A percentile compares a stretch with the other conserved stretches of the same genome.
These are phyloP conservation scores for Anolis carolinensis DNA, from an alignment of 2,113 vertebrate species.

Conservation along the genomic window DNA sequence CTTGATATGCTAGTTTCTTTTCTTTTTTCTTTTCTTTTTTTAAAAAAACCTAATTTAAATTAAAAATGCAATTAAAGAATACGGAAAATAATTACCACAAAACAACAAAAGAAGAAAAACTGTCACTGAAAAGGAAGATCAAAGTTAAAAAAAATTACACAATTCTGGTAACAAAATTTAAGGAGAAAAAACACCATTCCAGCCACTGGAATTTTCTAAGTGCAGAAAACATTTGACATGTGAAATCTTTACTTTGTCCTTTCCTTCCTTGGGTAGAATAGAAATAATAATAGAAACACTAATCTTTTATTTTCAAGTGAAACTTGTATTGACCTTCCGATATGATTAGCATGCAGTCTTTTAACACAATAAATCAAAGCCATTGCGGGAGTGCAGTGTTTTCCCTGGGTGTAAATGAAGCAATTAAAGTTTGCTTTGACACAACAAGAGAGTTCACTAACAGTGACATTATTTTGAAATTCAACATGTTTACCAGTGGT, in stretches of 20 bases:
- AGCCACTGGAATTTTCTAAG: background rate
- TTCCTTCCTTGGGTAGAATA: background rate
- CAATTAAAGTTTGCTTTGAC: slow-evolving; percentile 33
- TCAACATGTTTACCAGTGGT: slow-evolving; percentile 14
- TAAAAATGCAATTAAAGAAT: no score
- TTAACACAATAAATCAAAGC: slow-evolving; percentile 36
- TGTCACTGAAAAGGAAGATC: no score
- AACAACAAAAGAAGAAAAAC: no score
- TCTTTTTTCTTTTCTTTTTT: background rate
- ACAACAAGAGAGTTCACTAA: slow-evolving; percentile 1
- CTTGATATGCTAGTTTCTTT: background rate
- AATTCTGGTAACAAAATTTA: no score
- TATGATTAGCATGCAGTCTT: background rate
- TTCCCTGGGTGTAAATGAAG: slow-evolving; percentile 6
- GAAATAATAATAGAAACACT: background rate
- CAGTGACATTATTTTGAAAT: background rate
- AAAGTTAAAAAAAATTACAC: no score
- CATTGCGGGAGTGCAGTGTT: slow-evolving; percentile 14
- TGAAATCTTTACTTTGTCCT: background rate
- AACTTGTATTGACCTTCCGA: slow-evolving; percentile 2
- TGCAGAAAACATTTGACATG: background rate
- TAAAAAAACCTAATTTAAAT: no score
- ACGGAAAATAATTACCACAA: no score
- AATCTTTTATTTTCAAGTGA: background rate
- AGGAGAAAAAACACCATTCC: no score